Conservation (phyloP, 2,113 vertebrate genomes). For the Meleagris gallopavo region DNA sequence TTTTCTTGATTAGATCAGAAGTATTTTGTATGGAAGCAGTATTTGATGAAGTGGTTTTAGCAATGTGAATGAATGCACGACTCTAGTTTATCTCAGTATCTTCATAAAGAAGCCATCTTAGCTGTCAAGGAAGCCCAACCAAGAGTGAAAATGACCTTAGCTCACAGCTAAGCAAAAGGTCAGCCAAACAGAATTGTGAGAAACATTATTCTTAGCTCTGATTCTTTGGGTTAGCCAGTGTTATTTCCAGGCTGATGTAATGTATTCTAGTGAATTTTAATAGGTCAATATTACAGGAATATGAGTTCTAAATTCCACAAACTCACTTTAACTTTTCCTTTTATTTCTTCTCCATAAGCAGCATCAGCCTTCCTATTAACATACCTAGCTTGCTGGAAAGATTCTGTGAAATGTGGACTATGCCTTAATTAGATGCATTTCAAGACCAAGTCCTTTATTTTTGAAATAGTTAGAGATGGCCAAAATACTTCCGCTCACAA, state of each 20-base stretch:
- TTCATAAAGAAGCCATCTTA: slow-evolving; percentile 76
- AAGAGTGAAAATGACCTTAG: slow-evolving; percentile 82
- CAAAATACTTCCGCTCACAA: not conserved
- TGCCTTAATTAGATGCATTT: not conserved
- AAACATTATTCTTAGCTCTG: slow-evolving; percentile 31
- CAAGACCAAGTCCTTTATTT: not conserved
- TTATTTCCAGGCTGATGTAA: not conserved
- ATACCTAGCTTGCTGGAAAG: not conserved
- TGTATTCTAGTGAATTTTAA: not conserved
- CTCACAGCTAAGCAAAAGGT: slow-evolving; percentile 78
- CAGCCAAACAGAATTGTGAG: slow-evolving; percentile 66
- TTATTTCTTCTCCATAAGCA: not conserved
- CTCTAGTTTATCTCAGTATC: slow-evolving; percentile 70
- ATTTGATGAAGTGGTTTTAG: slow-evolving; percentile 76
- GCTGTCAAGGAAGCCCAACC: slow-evolving; percentile 74
- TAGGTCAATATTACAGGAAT: not conserved
- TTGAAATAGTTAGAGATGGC: not conserved
- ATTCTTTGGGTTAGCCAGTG: slow-evolving; percentile 25
- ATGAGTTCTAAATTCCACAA: not conserved
- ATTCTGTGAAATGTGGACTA: not conserved
- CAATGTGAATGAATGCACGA: slow-evolving; percentile 62
- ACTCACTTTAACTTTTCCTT: not conserved
- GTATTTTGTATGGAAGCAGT: slow-evolving; percentile 67
- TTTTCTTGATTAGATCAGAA: slow-evolving; percentile 77
- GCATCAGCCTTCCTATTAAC: not conserved